Conservation (phyloP, 2,113 vertebrate genomes). For the Lepidiolamprologus cunningtoni region DNA sequence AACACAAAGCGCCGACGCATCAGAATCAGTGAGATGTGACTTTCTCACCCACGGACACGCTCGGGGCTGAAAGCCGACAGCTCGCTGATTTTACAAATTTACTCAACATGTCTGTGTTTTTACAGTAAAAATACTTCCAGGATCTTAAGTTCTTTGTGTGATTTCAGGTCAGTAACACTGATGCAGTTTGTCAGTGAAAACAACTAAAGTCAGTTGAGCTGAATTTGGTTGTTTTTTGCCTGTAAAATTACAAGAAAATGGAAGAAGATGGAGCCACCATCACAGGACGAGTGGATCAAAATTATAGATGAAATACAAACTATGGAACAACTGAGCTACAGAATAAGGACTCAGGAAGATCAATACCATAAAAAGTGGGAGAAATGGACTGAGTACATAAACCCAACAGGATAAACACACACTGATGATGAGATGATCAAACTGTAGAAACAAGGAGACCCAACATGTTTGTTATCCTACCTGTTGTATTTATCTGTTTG, state of each 20-base stretch:
- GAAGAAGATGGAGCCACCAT: too few species aligned
- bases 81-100: too few species aligned
- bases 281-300: neutral
- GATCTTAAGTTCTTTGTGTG: too few species aligned
- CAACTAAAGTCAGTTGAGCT: accelerated
- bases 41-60: accelerated
- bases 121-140: too few species aligned
- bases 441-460: neutral
- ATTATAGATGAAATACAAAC: neutral
- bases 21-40: too few species aligned
- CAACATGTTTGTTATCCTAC: neutral
- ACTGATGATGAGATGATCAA: neutral
- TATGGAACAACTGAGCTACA: neutral
- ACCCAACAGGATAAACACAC: neutral
- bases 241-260: too few species aligned
- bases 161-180: too few species aligned
- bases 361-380: neutral
- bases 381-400: neutral
- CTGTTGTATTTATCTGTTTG: neutral
- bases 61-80: too few species aligned
- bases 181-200: too few species aligned
- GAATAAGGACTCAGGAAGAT: neutral
- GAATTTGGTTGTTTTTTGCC: too few species aligned
- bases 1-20: too few species aligned
- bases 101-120: too few species aligned